These are phyloP conservation scores for chimpanzee (Pan troglodytes) DNA, from an alignment of 2,113 vertebrate genomes.

Conservation along the genomic window NHGRI_mPanTro3-v2.1_pri NC_072398.2:128948501-128949000, in stretches of 20 bases:
- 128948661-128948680: neutral
- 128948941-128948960: neutral
- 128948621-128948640: neutral
- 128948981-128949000: neutral
- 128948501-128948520: neutral
- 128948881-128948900: neutral
- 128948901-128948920: neutral
- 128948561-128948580: neutral
- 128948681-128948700: neutral
- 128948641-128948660: neutral
- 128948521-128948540: neutral
- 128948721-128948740: neutral
- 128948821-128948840: neutral
- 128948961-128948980: no score
- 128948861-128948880: neutral
- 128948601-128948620: neutral
- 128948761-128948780: neutral
- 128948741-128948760: neutral
- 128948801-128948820: neutral
- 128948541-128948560: neutral
- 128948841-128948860: neutral
- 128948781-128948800: neutral
- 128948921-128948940: neutral
- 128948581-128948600: neutral
- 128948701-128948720: neutral